Evolutionary conservation across 2,797 vertebrate species (phyloP).

Genomic region (Sebastes itinus): DNA sequence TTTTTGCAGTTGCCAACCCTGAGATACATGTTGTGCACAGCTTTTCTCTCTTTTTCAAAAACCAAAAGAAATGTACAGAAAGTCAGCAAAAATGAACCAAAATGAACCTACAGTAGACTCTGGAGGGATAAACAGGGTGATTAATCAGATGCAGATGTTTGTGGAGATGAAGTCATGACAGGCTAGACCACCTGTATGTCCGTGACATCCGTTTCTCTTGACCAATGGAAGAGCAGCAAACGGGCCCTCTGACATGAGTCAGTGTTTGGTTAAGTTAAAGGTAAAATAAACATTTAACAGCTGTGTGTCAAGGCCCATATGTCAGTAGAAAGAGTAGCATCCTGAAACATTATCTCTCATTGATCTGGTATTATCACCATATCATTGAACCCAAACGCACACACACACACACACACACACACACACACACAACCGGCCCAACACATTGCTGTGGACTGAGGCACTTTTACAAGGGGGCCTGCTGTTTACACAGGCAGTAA

Average conservation of each 20-base stretch:
- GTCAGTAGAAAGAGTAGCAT: constrained; percentile 10
- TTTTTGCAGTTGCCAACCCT: too few relatives aligned
- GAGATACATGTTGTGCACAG: neutral
- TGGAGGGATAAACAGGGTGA: neutral
- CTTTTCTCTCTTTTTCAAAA: neutral
- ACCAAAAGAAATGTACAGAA: too few relatives aligned
- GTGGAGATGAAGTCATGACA: neutral
- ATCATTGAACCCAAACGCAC: constrained; percentile 17
- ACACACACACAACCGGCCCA: neutral
- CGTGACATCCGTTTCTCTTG: neutral
- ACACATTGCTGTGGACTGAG: constrained; percentile 32
- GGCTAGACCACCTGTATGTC: fast-evolving
- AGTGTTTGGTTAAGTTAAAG: neutral
- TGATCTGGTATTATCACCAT: constrained; percentile 33
- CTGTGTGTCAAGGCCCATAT: constrained; percentile 10
- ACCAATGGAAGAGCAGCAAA: neutral
- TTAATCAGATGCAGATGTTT: neutral
- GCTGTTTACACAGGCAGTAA: constrained; percentile 38
- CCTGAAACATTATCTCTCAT: constrained; percentile 17
- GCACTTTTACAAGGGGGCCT: constrained; percentile 9
- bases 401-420: neutral
- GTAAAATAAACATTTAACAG: constrained; percentile 4
- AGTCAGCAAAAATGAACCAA: neutral
- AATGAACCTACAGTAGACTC: neutral
- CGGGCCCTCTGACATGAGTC: neutral